These are phyloP conservation scores for Aix galericulata DNA, from an alignment of 2,113 vertebrate genomes.

Conservation along the genomic window DNA sequence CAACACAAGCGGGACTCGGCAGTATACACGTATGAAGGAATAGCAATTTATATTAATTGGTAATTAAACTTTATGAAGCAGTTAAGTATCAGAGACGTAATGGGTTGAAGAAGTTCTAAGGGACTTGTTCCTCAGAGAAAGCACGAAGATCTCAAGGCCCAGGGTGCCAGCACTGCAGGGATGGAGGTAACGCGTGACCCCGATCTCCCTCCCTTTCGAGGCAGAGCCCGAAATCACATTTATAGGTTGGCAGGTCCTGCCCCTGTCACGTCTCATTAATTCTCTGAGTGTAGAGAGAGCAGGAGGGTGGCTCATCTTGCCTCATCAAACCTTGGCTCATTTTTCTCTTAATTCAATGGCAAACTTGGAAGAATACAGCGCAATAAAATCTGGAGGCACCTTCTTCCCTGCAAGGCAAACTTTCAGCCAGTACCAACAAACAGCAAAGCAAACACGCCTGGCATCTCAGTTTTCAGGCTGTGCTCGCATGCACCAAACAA, in stretches of 20 bases:
- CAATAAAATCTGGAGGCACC: background rate
- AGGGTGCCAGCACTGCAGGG: background rate
- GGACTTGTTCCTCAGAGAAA: background rate
- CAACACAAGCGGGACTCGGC: accelerated
- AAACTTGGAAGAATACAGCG: accelerated
- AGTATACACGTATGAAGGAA: background rate
- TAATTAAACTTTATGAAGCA: background rate
- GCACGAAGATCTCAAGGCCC: background rate
- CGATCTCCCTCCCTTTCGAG: background rate
- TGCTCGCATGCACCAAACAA: accelerated
- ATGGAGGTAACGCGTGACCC: accelerated
- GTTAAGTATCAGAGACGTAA: background rate
- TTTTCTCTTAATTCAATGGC: background rate
- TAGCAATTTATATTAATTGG: background rate
- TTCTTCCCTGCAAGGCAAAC: background rate
- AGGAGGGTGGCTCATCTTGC: background rate
- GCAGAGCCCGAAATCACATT: background rate
- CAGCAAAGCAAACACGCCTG: background rate
- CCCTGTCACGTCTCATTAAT: background rate
- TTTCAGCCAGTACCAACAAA: accelerated
- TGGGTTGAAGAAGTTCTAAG: background rate
- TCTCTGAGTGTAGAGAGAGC: background rate
- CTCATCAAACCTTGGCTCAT: accelerated
- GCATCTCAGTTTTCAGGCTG: background rate
- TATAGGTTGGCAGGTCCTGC: background rate